phyloP scores from a whole-genome alignment of 2,888 invertebrate genomes.

The Dusona sp. region DNA sequence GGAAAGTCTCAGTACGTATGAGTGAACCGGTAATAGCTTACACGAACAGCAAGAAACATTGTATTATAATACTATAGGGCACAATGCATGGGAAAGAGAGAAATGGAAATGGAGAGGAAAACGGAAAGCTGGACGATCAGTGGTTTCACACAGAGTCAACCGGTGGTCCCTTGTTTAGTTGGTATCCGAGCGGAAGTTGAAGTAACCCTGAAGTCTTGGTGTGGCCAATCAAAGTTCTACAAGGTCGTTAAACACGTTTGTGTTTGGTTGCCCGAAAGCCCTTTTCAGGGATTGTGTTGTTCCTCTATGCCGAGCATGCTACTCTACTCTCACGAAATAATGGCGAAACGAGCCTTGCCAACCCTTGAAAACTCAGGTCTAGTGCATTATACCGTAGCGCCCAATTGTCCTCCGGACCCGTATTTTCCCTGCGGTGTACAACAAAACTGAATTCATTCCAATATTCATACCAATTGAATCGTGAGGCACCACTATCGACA shows the following conservation, averaged over 20 bases:
- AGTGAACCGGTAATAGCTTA: not conserved
- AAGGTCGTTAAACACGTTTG: constrained; percentile 74
- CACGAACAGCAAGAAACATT: constrained; percentile 2
- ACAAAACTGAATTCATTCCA: constrained; percentile 18
- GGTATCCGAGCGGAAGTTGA: constrained; percentile 60
- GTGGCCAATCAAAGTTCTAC: constrained; percentile 75
- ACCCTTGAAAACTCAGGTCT: constrained; percentile 57
- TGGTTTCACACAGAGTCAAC: constrained; percentile 48
- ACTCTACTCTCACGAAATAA: constrained; percentile 61
- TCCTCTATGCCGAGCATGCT: constrained; percentile 1
- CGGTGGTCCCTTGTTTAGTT: constrained; percentile 64
- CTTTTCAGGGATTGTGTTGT: constrained; percentile 1
- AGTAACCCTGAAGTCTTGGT: constrained; percentile 71
- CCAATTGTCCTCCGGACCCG: constrained; percentile 32
- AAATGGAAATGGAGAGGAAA: not conserved
- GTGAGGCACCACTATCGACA: constrained; percentile 54
- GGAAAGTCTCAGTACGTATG: not conserved
- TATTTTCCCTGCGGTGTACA: constrained; percentile 13
- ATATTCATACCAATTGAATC: not conserved
- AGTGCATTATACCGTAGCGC: constrained; percentile 57
- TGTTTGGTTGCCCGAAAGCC: constrained; percentile 27
- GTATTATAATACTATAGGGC: not conserved
- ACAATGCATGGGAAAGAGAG: not conserved
- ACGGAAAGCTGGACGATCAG: constrained; percentile 3
- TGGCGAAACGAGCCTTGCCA: constrained; percentile 68